phyloP scores from a whole-genome alignment of 1,140 invertebrate genomes.

The Drosophila dunni region DNA sequence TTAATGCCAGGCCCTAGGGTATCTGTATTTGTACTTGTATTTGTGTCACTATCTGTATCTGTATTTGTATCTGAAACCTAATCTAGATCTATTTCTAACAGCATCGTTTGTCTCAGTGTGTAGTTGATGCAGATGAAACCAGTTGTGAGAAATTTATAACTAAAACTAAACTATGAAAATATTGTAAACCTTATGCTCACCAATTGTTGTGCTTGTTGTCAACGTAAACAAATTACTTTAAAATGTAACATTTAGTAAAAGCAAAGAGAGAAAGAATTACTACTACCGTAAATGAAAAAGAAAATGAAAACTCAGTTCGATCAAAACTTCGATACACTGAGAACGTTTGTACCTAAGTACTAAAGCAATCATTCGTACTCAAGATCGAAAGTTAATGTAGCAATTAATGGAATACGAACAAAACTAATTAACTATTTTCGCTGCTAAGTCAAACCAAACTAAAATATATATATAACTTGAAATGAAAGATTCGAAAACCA shows the following conservation, averaged over 20 bases:
- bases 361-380: constrained; percentile 48
- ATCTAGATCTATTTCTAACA: neutral
- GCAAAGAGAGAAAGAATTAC: constrained; percentile 23
- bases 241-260: constrained; percentile 39
- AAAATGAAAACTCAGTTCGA: constrained; percentile 22
- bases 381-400: constrained; percentile 38
- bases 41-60: constrained; percentile 2
- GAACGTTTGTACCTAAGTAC: constrained; percentile 66
- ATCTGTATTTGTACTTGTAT: constrained; percentile 35
- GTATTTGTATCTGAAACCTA: constrained; percentile 3
- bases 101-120: constrained; percentile 4
- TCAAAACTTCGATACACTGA: constrained; percentile 40
- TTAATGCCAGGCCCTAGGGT: constrained; percentile 49
- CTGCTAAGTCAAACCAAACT: constrained; percentile 27
- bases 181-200: constrained; percentile 83
- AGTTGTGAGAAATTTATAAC: constrained; percentile 11
- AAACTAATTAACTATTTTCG: constrained; percentile 30
- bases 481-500: constrained; percentile 67
- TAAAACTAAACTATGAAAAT: constrained; percentile 31
- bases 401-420: constrained; percentile 47
- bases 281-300: constrained; percentile 12
- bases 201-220: constrained; percentile 78
- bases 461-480: constrained; percentile 48
- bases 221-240: constrained; percentile 59
- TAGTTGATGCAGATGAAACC: constrained; percentile 21